Base-by-base conservation (phyloP, 2,797 vertebrate genomes). In the Aphelocoma californica region DNA sequence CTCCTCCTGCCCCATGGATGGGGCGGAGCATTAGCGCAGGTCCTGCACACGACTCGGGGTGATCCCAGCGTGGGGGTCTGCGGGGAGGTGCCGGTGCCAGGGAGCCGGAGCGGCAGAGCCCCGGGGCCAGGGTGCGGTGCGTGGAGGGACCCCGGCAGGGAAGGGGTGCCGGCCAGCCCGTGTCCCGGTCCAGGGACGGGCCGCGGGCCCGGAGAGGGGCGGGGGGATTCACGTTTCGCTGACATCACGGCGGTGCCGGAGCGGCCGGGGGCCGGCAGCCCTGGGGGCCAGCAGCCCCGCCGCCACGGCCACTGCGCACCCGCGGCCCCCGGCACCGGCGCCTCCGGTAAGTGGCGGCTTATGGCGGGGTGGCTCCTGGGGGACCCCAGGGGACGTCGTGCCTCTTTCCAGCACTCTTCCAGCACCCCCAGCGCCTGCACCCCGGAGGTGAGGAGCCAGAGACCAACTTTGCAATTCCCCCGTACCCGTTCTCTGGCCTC, bases 201-300 rank as follows among this genome's bases (percentile, higher is more conserved):
- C 77, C 20, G 44, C 40, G 56, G 88, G 89, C 92, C 95, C 58
- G 60, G 71, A 44, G 91, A 81, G 88, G 93, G 90, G 94, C 90
- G 93, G 88, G 91, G 91, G 92, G 90, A 92, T 71, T 95, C 90
- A 87, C 93, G 96, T 94, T 92, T 92, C 87, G 44, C 94, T 95
- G 94, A 96, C 95, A 95, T 96, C 95, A 95, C 94, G 62, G 90
- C 91, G 62, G 91, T 86, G 91, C 40, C 21, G 78, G 78, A 80
- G 92, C 81, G 79, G 94, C 84, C 73, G 58, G 93, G 89, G 91
- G 87, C 91, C 89, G 44, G 62, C 57, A 89, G 79, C 71, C 87
- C 79, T 5, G 64, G 50, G 71, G 79, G 44, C 86, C 86, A 44
- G 79, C 85, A 93, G 91, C 54, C 79, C 56, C 54, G n/a, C 34